Base-by-base conservation (phyloP, 53 echinoderm and acorn worm species). In the Holothuria scabra region DNA sequence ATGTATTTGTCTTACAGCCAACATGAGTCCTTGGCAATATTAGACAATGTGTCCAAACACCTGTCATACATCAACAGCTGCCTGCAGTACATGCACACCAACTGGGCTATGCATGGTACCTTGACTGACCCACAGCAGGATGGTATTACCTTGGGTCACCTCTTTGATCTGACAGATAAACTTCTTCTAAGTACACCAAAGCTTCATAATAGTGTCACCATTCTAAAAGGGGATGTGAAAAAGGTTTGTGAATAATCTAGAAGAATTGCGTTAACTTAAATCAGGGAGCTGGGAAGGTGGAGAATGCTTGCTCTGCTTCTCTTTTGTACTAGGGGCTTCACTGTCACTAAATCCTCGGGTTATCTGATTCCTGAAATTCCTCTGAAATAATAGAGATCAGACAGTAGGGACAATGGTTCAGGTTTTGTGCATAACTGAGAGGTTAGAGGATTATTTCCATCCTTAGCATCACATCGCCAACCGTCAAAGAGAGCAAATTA, bases 31-130 rank as follows among this genome's bases (percentile, higher is more conserved):
- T 25, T 87, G 14, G 86, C 86, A 41, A 90, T 97, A 49, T 38
- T 97, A 12, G 86, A 94, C 57, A 97, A 97, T 55, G 76, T 97
- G 13, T 92, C 67, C 76, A 87, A 90, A 32, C 97, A 97, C 65
- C 69, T 93, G 20, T 74, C 76, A 5, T 97, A 97, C 85, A 91
- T 97, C 44, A 86, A 48, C 66, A 93, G 91, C 68, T 92, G 88
- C 65, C 86, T 97, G 28, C 87, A 46, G 20, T 92, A 97, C 74
- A 87, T 97, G 61, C 86, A 86, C 32, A 84, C 28, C 44, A 94
- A 94, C 81, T 84, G 90, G 87, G 60, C 55, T n/a, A 49, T 60
- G 26, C 91, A 93, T 56, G 63, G 55, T 12, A 87, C 86, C 6
- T 74, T 93, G 29, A 74, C 46, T 46, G 80, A 91, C 34, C 61